Evolutionary conservation across 1,140 invertebrate genomes (phyloP), one percentile per base, ranked within the genome.

Genomic region (Oreohelix idahoensis): DNA sequence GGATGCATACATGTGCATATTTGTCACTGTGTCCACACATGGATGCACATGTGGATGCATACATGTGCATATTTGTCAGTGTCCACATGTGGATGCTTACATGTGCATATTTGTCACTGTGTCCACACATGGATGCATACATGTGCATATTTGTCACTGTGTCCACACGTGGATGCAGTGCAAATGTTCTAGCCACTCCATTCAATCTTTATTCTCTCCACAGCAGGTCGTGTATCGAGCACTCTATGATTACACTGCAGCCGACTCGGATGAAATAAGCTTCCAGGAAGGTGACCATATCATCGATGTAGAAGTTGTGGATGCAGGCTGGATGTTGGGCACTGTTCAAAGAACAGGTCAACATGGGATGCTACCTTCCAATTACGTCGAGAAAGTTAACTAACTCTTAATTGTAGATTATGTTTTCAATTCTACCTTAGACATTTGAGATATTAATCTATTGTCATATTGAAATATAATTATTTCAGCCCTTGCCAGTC

Each of bases 281-380:
- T 99, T 99, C 93, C 93, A 94, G 76, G 98, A 99, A 90, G 98
- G 98, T 17, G 98, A 99, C 93, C 93, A 97, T 78, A 99, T 99
- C 89, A 95, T 98, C 5, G 97, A 99, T 92, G 98, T 98, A 90
- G 96, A 96, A 80, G 95, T 96, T 10, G 97, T 99, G 84, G 98
- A 99, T 92, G 96, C 97, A 51, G 98, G 98, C 77, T 99, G 98
- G 98, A 99, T 99, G 97, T 98, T 96, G 15, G 98, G 98, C 5
- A 95, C 96, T 0, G 97, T 99, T 13, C 71, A 98, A 89, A 95
- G 98, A 84, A 98, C 98, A 1, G 97, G 98, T 66, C 95, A 96
- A 92, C 96, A 96, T 84, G 98, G 98, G 89, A 99, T 99, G 98
- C 93, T 99, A 88, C 98, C 98, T 8, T 97, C 98, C 70, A 99